Conservation (phyloP, 2,113 vertebrate genomes). For the Sceloporus undulatus region DNA sequence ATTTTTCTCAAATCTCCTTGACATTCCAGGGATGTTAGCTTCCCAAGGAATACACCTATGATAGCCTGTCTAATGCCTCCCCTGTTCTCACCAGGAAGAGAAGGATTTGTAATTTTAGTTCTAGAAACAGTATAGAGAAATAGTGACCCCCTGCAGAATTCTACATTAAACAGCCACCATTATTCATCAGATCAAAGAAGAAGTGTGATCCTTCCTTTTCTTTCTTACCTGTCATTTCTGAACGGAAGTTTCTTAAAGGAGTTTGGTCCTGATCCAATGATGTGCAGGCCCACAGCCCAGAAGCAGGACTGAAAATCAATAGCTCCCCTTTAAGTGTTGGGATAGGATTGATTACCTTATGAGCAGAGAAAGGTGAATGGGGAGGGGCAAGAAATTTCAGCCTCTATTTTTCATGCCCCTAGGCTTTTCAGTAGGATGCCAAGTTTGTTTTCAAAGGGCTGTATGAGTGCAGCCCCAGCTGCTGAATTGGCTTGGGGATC, state of each 20-base stretch:
- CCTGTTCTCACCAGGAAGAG: constrained; percentile 59
- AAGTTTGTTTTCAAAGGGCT: background rate
- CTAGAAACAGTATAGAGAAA: constrained; percentile 67
- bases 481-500: background rate
- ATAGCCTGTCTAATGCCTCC: constrained; percentile 57
- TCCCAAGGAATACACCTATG: constrained; percentile 65
- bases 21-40: constrained; percentile 69
- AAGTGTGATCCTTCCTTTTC: constrained; percentile 52
- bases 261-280: constrained; percentile 82
- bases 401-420: background rate
- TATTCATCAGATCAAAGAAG: constrained; percentile 60
- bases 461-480: background rate
- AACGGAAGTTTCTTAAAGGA: constrained; percentile 45
- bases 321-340: background rate
- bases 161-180: constrained; percentile 39
- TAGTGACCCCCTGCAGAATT: constrained; percentile 50
- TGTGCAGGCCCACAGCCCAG: constrained; percentile 78
- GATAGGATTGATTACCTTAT: background rate
- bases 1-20: constrained; percentile 68
- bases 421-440: background rate
- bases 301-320: background rate
- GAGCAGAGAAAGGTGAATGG: background rate
- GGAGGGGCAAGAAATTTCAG: background rate
- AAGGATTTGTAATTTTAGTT: constrained; percentile 66
- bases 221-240: constrained; percentile 59